Conservation (phyloP, 2,797 vertebrate genomes). For the Danio jaintianensis region DNA sequence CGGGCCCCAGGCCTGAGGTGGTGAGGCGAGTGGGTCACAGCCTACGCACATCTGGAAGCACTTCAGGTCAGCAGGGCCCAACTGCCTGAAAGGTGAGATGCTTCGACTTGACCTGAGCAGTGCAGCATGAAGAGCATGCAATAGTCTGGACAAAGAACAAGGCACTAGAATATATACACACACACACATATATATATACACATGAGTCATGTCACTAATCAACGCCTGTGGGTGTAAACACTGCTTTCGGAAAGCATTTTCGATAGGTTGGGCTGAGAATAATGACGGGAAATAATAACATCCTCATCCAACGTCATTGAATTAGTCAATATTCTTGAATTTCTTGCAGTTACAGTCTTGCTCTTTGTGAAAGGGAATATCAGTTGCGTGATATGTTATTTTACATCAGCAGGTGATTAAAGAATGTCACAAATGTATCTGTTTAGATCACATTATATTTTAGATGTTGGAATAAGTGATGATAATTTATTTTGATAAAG, state of each 20-base stretch:
- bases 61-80: slow-evolving; percentile 78
- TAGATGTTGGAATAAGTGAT: background rate
- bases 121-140: slow-evolving; percentile 58
- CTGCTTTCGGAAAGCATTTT: background rate
- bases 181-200: background rate
- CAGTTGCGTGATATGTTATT: background rate
- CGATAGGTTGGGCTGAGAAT: background rate
- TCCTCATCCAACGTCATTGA: background rate
- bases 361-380: background rate
- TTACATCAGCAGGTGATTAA: background rate
- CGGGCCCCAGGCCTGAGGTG: slow-evolving; percentile 57
- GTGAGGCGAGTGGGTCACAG: slow-evolving; percentile 67
- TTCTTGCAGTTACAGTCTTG: background rate
- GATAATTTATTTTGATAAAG: background rate
- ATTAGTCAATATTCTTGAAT: background rate
- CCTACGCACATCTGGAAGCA: slow-evolving; percentile 84
- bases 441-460: background rate
- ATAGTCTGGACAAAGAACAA: slow-evolving; percentile 17
- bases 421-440: background rate
- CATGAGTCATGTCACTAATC: slow-evolving; percentile 19
- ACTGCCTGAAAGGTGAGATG: slow-evolving; percentile 79
- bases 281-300: slow-evolving; percentile 15
- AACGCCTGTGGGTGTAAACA: slow-evolving; percentile 8
- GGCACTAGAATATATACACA: slow-evolving; percentile 22
- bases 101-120: slow-evolving; percentile 67